A percentile compares a stretch with the other conserved stretches of the same genome.
Conservation (phyloP, 2,797 vertebrate genomes). For the Serranus cabrilla region DNA sequence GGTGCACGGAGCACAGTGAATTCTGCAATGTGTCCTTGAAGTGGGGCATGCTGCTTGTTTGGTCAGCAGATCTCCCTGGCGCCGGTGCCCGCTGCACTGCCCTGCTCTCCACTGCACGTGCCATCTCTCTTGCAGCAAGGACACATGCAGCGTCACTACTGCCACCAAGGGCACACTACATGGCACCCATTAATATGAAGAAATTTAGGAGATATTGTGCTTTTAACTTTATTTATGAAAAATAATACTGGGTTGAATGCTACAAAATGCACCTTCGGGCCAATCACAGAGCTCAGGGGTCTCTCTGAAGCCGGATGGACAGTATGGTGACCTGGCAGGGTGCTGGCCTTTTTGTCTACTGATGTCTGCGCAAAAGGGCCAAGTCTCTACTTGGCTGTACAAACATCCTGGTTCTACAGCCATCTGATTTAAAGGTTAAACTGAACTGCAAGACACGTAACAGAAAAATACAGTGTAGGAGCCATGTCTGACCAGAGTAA, state of each 20-base stretch:
- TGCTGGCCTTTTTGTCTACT: slow-evolving; percentile 36
- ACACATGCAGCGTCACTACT: slow-evolving; percentile 14
- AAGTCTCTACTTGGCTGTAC: slow-evolving; percentile 15
- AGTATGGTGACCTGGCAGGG: slow-evolving; percentile 59
- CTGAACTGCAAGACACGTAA: slow-evolving; percentile 2
- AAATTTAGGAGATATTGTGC: neutral
- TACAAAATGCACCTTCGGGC: neutral
- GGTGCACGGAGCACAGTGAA: slow-evolving; percentile 11
- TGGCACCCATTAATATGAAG: neutral
- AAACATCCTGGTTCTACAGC: slow-evolving; percentile 1
- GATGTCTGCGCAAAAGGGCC: slow-evolving; percentile 27
- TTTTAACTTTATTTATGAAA: neutral
- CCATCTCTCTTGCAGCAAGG: slow-evolving; percentile 35
- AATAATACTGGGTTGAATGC: neutral
- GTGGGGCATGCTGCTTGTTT: slow-evolving; percentile 56
- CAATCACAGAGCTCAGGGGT: slow-evolving; percentile 12
- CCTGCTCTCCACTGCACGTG: slow-evolving; percentile 20
- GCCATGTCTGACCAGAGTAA: neutral
- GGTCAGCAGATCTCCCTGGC: slow-evolving; percentile 69
- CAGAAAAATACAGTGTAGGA: neutral
- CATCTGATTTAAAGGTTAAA: slow-evolving; percentile 9
- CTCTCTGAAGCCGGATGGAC: slow-evolving; percentile 36
- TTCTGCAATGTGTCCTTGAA: slow-evolving; percentile 68
- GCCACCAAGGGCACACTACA: slow-evolving; percentile 17
- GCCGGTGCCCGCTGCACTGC: slow-evolving; percentile 12